Conservation (phyloP, 2,113 vertebrate genomes). For the Pungitius pungitius region DNA sequence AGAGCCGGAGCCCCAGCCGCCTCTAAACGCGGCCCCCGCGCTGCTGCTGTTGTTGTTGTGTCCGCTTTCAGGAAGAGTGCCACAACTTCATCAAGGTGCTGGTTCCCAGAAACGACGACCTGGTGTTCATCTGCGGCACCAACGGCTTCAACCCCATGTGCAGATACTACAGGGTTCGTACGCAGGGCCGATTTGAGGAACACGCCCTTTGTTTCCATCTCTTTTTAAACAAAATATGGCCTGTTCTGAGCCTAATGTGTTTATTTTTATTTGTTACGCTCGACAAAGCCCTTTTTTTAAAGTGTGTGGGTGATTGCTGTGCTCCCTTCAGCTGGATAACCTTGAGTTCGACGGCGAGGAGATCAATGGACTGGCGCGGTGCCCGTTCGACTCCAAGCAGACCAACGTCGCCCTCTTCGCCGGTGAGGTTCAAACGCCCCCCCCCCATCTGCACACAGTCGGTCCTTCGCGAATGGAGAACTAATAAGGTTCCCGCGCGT, state of each 20-base stretch:
- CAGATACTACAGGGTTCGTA: slow-evolving; percentile 94
- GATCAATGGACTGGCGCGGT: slow-evolving; percentile 97
- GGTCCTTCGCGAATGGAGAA: slow-evolving; percentile 33
- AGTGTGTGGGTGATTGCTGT: slow-evolving; percentile 66
- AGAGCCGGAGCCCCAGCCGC: too few species aligned
- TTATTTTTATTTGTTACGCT: too few species aligned
- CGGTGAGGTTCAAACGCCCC: slow-evolving; percentile 84
- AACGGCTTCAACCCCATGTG: slow-evolving; percentile 99
- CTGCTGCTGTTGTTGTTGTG: too few species aligned
- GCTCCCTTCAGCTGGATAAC: slow-evolving; percentile 90
- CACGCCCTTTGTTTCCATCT: background rate
- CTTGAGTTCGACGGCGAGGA: slow-evolving; percentile 98
- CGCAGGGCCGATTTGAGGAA: background rate
- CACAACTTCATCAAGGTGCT: slow-evolving; percentile 99
- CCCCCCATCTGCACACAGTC: slow-evolving; percentile 33
- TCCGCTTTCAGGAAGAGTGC: slow-evolving; percentile 91
- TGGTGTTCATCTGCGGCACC: slow-evolving; percentile 97
- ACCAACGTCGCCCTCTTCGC: slow-evolving; percentile 99
- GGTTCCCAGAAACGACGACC: slow-evolving; percentile 95
- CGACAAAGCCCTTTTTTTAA: slow-evolving; percentile 30
- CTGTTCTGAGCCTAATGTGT: background rate
- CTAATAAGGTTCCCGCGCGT: slow-evolving; percentile 62
- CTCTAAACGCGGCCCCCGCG: slow-evolving; percentile 1
- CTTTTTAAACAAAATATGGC: background rate
- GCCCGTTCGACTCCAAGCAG: slow-evolving; percentile 98